Evolutionary conservation across 2,113 vertebrate genomes (phyloP), one percentile per base, ranked within the genome.

Genomic region (Mesocricetus auratus): DNA sequence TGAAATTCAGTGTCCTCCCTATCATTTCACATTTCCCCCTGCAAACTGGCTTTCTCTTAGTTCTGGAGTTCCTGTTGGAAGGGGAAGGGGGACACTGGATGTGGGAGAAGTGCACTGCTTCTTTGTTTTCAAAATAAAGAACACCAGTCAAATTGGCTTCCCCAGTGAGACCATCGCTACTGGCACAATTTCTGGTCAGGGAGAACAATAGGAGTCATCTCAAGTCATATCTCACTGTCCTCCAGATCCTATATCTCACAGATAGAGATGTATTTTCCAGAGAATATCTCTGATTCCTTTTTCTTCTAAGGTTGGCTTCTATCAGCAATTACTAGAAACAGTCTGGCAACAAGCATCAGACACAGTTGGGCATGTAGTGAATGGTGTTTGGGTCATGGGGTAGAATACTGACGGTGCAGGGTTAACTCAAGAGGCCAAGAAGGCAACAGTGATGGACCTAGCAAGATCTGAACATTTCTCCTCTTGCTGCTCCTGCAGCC

Each of bases 71-170:
- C 86, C 93, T 56, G 53, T 19, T 22, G 81, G 89, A 66, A 89
- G 87, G 47, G 21, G 66, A 42, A 47, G 69, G 36, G 2, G 33
- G 39, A 56, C 15, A 69, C 3, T 15, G 47, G 47, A 58, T 17
- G n/a, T 5, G 16, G 42, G 73, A 36, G 36, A 90, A 45, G 31
- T 9, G 1, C 15, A 10, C 53, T 85, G 15, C 66, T 96, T 96
- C 89, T 96, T 73, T 77, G 56, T 91, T 96, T 96, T 92, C 81
- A 96, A 86, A 97, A 96, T 93, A 42, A 96, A 97, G 93, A 97
- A 89, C 89, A 71, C 79, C 2, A 45, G 47, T 42, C 62, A 81
- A 58, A 83, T 50, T 77, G 39, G 89, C 94, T 96, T 97, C 93
- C 96, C 58, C 47, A 89, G 74, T 8, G 36, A 94, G 56, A 50